Evolutionary conservation across 2,888 invertebrate genomes (phyloP).

Genomic region (Carpatolechia fugitivella): DNA sequence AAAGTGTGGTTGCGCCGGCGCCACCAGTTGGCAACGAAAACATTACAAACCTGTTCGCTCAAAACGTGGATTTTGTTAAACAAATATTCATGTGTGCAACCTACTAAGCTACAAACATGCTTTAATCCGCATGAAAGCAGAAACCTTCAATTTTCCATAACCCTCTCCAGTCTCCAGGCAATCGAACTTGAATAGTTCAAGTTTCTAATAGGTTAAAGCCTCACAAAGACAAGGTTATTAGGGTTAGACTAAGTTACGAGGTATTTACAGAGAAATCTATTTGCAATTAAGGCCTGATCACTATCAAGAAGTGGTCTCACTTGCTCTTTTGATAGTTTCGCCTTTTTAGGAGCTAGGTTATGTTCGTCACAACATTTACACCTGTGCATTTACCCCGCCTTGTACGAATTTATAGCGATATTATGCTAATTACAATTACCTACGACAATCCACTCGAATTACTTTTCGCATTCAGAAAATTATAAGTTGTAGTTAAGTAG

Average conservation of each 20-base stretch:
- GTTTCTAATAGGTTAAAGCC: neutral
- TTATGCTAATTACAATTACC: constrained; percentile 6
- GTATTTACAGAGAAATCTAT: constrained; percentile 4
- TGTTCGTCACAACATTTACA: constrained; percentile 6
- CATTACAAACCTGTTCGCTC: constrained; percentile 57
- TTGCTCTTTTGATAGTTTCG: constrained; percentile 3
- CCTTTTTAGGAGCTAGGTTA: neutral
- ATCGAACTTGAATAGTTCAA: neutral
- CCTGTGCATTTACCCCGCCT: constrained; percentile 1
- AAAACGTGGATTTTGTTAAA: constrained; percentile 63
- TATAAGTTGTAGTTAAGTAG: neutral
- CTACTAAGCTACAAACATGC: constrained; percentile 45
- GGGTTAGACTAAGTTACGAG: neutral
- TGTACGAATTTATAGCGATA: neutral
- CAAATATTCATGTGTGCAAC: constrained; percentile 53
- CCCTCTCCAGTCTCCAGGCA: neutral
- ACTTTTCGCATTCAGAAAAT: neutral
- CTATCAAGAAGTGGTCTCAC: neutral
- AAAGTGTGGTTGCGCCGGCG: constrained; percentile 48
- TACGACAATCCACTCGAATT: constrained; percentile 2
- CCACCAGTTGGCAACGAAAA: constrained; percentile 47
- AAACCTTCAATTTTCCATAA: constrained; percentile 49
- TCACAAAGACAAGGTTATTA: neutral
- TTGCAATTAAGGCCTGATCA: neutral
- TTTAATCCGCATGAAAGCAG: constrained; percentile 49